Base-by-base conservation (phyloP, 2,797 vertebrate species). In the Carapus acus region DNA sequence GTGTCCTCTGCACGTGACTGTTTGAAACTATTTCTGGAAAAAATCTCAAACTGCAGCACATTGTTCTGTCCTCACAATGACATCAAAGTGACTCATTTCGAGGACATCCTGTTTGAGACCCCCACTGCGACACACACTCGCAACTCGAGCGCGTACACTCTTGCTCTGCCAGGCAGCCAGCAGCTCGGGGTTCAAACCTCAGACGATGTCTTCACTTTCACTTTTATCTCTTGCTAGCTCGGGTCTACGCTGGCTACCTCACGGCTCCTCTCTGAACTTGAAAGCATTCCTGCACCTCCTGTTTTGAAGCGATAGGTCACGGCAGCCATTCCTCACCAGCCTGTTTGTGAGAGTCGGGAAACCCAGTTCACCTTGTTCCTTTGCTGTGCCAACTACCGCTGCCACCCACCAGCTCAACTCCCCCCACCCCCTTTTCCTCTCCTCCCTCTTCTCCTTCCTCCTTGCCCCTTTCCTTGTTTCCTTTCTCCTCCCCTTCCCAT, bases 401-500 rank as follows among this genome's bases (percentile, higher is more conserved):
- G 34, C 56, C 22, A 33, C 45, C 33, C 33, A 31, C 31, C 31
- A 3, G 3, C 12, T 13, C 11, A 6, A 4, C 11, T 15, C 21
- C 43, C 55, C 57, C 57, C 52, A 63, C 36, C 47, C 31, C 41
- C 38, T 54, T 69, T 50, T 43, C 76, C 67, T 72, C 78, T 78
- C 78, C 78, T 80, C 80, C 79, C 78, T 65, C 74, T 83, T 79
- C 74, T 70, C 33, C 33, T 13, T 13, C 14, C 31, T 9, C 8
- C 11, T 15, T 7, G 4, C 34, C 21, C 43, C 54, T 57, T 59
- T 49, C 65, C 33, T 47, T 31, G 43, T 39, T 53, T 67, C 52
- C 43, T 77, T 68, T 72, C 77, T 77, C 78, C 77, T 80, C 81
- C 79, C 78, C 65, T 75, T 83, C 79, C 74, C 71, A 72, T 81